Evolutionary conservation across 2,888 invertebrate species (phyloP).

Genomic region (Lepidocyrtinus sp.): DNA sequence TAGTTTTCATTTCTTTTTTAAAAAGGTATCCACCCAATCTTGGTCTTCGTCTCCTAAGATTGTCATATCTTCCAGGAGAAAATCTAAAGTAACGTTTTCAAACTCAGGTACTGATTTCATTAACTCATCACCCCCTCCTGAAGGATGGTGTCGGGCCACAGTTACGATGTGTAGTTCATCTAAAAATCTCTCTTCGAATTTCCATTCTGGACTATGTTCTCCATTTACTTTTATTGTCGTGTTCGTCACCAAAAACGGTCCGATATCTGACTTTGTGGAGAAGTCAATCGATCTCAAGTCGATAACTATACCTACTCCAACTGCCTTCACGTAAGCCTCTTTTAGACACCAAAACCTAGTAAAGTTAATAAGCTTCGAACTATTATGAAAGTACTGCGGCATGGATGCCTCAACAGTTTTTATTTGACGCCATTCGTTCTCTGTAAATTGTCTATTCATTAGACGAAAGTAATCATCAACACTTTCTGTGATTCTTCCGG

Average conservation of each 20-base stretch:
- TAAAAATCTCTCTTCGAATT: constrained; percentile 87
- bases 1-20: constrained; percentile 75
- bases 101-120: constrained; percentile 72
- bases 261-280: constrained; percentile 77
- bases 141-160: constrained; percentile 77
- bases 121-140: constrained; percentile 73
- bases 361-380: constrained; percentile 83
- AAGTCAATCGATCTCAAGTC: constrained; percentile 86
- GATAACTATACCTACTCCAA: constrained; percentile 87
- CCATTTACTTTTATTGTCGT: constrained; percentile 80
- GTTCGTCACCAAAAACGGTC: constrained; percentile 75
- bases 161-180: constrained; percentile 84
- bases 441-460: constrained; percentile 89
- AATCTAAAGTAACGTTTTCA: constrained; percentile 76
- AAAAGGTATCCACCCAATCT: constrained; percentile 76
- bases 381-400: constrained; percentile 63
- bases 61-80: constrained; percentile 77
- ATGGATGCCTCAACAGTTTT: constrained; percentile 75
- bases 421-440: constrained; percentile 86
- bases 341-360: constrained; percentile 94
- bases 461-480: constrained; percentile 87
- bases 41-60: constrained; percentile 73
- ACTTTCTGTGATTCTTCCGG: constrained; percentile 77
- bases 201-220: constrained; percentile 77
- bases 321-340: constrained; percentile 94